Conservation (phyloP, 1,140 invertebrate species). For the Hycleus phaleratus region DNA sequence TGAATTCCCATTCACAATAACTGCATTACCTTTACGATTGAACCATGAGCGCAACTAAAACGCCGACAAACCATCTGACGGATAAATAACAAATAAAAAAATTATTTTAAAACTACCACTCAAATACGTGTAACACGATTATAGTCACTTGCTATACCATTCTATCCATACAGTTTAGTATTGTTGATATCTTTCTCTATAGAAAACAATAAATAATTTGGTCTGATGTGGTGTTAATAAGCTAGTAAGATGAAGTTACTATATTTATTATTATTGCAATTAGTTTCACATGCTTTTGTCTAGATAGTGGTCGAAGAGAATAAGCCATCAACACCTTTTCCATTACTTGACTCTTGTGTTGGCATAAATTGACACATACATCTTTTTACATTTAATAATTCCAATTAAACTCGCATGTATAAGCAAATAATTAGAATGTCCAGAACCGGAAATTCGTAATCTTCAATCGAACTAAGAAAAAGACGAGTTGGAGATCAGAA, state of each 20-base stretch:
- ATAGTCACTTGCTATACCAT: slow-evolving; percentile 15
- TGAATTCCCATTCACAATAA: slow-evolving; percentile 15
- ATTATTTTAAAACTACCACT: slow-evolving; percentile 4
- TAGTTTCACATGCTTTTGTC: not conserved
- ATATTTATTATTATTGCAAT: slow-evolving; percentile 10
- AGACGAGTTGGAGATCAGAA: no score
- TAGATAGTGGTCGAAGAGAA: slow-evolving; percentile 3
- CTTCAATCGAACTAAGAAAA: no score
- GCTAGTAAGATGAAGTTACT: slow-evolving; percentile 8
- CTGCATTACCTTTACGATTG: slow-evolving; percentile 19
- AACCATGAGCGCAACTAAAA: slow-evolving; percentile 20
- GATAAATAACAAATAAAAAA: no score
- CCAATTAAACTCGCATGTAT: no score
- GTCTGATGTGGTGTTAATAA: slow-evolving; percentile 10
- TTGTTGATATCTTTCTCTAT: not conserved
- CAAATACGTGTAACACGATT: slow-evolving; percentile 17
- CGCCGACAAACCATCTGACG: slow-evolving; percentile 10
- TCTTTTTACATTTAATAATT: no score
- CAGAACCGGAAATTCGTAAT: no score
- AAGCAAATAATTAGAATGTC: no score
- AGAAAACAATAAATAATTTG: not conserved
- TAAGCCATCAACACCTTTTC: slow-evolving; percentile 18
- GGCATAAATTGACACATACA: no score
- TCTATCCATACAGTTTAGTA: slow-evolving; percentile 1
- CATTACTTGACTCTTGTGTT: not conserved